Evolutionary conservation across 2,113 vertebrate genomes (phyloP), one percentile per base, ranked within the genome.

Genomic region (Corynorhinus townsendii): DNA sequence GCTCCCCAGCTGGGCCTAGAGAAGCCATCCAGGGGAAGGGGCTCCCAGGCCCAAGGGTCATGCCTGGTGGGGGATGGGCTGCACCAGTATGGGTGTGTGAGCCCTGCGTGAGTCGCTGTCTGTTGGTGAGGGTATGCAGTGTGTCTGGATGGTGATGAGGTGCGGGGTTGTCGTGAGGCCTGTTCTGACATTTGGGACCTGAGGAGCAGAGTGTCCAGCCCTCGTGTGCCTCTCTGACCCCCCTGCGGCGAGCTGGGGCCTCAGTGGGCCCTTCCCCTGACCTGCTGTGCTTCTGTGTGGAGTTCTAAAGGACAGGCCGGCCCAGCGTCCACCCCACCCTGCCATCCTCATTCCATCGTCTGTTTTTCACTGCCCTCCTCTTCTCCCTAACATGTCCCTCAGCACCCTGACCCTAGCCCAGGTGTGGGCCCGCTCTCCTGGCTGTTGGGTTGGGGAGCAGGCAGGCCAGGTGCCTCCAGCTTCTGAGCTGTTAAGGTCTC

Each of bases 341-440:
- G 14, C 83, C 96, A 94, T 85, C 14, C 52, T 95, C 97, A 96
- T 96, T 38, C 52, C 96, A 92, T 97, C 1, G 1, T 81, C 77
- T 86, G 81, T 92, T 79, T 92, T 66, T 54, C 40, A 14, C 89
- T 43, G n/a, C 35, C 28, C 81, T 16, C 30, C 45, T n/a, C 1
- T 14, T 40, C 68, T 56, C 45, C 54, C 45, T n/a, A 12, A 7
- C n/a, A 1, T 16, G 38, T 33, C 2, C 24, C 62, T 66, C 12
- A 2, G 17, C 64, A 19, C 35, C 82, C 52, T 24, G 35, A 35
- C 40, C 47, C 72, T 45, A 4, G 35, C 30, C 49, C 26, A 7
- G 52, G n/a, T 35, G 83, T 11, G 20, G 40, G 33, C 33, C 26
- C n/a, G 4, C 33, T 7, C 6, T 52, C 24, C 73, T 24, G 19